A percentile compares a stretch with the other conserved stretches of the same genome.
Evolutionary conservation across 1,140 invertebrate genomes (phyloP).

Genomic region (Penaeus indicus): DNA sequence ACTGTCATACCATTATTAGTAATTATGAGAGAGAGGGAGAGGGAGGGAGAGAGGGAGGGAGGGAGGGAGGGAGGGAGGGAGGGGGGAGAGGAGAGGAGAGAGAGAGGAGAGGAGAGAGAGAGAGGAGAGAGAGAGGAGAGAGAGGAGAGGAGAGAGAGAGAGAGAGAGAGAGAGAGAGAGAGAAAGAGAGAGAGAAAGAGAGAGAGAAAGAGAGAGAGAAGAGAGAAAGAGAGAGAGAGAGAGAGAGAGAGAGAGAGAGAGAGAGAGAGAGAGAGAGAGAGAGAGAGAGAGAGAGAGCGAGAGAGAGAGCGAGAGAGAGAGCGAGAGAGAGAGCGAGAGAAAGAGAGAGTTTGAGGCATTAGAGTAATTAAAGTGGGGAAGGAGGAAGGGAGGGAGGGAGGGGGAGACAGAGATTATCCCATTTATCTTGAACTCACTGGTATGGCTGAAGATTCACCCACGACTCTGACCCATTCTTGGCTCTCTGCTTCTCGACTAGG

Average conservation of each 20-base stretch:
- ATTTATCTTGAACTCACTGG: conserved; percentile 69
- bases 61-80: no score
- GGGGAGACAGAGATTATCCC: conserved; percentile 53
- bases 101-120: background rate
- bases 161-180: no score
- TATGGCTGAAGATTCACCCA: conserved; percentile 78
- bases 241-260: background rate
- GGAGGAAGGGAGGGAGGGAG: background rate
- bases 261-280: background rate
- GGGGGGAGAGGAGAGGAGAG: background rate
- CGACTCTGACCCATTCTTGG: conserved; percentile 72
- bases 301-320: background rate
- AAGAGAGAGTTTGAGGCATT: no score
- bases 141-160: no score
- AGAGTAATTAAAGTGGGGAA: background rate
- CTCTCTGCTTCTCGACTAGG: conserved; percentile 76
- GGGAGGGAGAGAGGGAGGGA: no score
- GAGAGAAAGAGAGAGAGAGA: no score
- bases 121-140: background rate
- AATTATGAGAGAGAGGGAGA: no score
- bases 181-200: no score
- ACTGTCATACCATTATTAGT: no score
- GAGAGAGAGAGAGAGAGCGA: background rate
- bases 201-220: no score
- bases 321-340: background rate